Evolutionary conservation across 2,797 vertebrate genomes (phyloP), one percentile per base, ranked within the genome.

Genomic region (Sebastes steindachneri): DNA sequence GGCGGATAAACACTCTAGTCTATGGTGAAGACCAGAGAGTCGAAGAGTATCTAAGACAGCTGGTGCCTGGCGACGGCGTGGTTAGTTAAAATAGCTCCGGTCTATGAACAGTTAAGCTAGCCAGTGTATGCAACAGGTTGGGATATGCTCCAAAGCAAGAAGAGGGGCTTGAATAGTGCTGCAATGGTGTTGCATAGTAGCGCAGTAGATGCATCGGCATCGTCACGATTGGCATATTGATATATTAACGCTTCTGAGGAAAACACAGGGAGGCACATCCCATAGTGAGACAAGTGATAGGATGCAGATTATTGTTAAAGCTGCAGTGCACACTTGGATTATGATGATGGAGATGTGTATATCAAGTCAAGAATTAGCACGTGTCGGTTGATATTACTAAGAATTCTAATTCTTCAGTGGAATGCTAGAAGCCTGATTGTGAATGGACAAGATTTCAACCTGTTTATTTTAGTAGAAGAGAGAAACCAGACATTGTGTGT

Each of bases 391-490:
- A 41, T 71, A 23, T 5, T 64, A 55, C 7, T 29, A 23, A 45
- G 19, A 14, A 45, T 75, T 37, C 14, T 51, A 26, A 37, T 72
- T 2, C 23, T 71, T 37, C 75, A 72, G 26, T 79, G 62, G 75
- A 75, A 75, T 65, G 29, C 23, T 3, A 72, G 71, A 28, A 72
- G 75, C 23, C 7, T 68, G 25, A 31, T 82, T n/a, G 37, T 48
- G 0, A 82, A 71, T 71, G 54, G 83, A 2, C 59, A 81, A 5
- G 33, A 74, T 25, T 71, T 78, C 17, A 73, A 69, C 11, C 6
- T 31, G 9, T 67, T 60, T 21, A 11, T 60, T 26, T 21, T 15
- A 7, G 17, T 23, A 9, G 19, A 45, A 17, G 11, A 62, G n/a
- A 21, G 11, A 51, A 21, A 48, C n/a, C 57, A 63, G 59, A 35